Evolutionary conservation across 2,113 vertebrate genomes (phyloP).

Genomic region (Epinephelus lanceolatus): DNA sequence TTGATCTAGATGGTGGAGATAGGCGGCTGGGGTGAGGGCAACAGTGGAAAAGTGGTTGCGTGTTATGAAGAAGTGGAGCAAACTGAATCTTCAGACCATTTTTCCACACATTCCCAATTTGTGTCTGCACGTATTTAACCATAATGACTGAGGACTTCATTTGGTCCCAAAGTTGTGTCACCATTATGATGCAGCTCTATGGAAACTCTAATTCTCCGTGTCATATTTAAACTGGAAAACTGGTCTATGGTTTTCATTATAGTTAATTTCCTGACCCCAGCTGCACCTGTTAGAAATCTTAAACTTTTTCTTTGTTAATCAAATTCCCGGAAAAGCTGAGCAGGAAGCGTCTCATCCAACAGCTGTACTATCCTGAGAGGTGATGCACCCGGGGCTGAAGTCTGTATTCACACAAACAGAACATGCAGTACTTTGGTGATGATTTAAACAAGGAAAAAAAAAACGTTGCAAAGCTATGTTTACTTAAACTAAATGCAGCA

Average conservation of each 20-base stretch:
- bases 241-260: conserved; percentile 4
- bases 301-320: background rate
- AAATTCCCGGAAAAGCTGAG: background rate
- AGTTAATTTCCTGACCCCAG: conserved; percentile 14
- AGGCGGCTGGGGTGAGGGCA: background rate
- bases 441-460: background rate
- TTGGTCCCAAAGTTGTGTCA: background rate
- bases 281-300: conserved; percentile 10
- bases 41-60: conserved; percentile 33
- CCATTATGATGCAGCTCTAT: background rate
- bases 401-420: conserved; percentile 10
- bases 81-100: conserved; percentile 22
- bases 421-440: background rate
- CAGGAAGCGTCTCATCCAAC: conserved; percentile 14
- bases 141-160: background rate
- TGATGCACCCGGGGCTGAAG: background rate
- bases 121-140: background rate
- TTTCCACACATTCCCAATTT: conserved; percentile 20
- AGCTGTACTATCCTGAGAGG: conserved; percentile 12
- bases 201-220: background rate
- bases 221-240: conserved; percentile 1
- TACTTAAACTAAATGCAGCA: conserved; percentile 1
- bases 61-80: conserved; percentile 49
- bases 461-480: background rate
- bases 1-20: conserved; percentile 23